Evolutionary conservation across 2,113 vertebrate genomes (phyloP), one percentile per base, ranked within the genome.

Genomic region (Tyrannus savana): DNA sequence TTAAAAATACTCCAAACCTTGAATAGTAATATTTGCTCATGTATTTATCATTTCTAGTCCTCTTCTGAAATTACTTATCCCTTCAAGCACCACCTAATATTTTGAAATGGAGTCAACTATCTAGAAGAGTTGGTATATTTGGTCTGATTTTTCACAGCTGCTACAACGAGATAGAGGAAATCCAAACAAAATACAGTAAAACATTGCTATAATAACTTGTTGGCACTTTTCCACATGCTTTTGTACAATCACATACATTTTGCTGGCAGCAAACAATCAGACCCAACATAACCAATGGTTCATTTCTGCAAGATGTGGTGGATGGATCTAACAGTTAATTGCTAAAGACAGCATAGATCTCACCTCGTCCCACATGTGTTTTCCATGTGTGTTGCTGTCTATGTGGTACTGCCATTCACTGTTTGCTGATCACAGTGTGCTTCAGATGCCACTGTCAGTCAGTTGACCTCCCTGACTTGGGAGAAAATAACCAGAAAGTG

Each of bases 151-250:
- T 62, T n/a, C 46, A 19, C 9, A 50, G 16, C 14, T 80, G 56
- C 4, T 30, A 35, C 19, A 47, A 59, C 9, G 13, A 76, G 10
- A 39, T 3, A 62, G 50, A 81, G 6, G 14, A 18, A 82, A 59
- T 72, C 9, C 31, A 85, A 78, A 72, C 13, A 8, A 56, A 39
- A 87, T 33, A 58, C 10, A 64, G 6, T 27, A 77, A 84, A 90
- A 41, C 19, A 44, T 23, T 2, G 1, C 16, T 69, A 15, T 0
- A 0, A 31, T 47, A 89, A 66, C 28, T 60, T 35, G 9, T 37
- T 84, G 59, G 16, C 41, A 35, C 1, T 69, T 74, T 81, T 69
- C n/a, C 19, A 22, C 0, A 3, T 44, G 19, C 17, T 83, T 84
- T 84, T 86, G 13, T 56, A 23, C 10, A 67, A 63, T 14, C 37